These are phyloP conservation scores for Corydoras maculifer DNA, from an alignment of 2,113 vertebrate species.

Conservation along the genomic window DNA sequence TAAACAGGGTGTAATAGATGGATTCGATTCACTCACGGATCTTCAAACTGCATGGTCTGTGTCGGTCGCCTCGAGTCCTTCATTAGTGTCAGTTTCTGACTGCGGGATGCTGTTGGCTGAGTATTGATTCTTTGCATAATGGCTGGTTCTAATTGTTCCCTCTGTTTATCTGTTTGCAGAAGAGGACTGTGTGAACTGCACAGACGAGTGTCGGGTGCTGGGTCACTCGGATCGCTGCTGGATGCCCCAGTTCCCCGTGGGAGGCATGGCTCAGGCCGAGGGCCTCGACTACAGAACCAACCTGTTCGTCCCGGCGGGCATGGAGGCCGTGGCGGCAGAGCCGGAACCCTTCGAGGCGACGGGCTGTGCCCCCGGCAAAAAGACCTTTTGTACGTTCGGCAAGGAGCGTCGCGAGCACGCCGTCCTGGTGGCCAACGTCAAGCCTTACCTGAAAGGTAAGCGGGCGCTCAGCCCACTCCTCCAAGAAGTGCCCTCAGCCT, in stretches of 20 bases:
- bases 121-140: too few relatives aligned
- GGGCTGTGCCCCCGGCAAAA: slow-evolving; percentile 93
- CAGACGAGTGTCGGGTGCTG: slow-evolving; percentile 96
- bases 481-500: slow-evolving; percentile 92
- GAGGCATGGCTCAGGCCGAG: slow-evolving; percentile 75
- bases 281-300: slow-evolving; percentile 98
- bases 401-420: slow-evolving; percentile 98
- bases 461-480: slow-evolving; percentile 96
- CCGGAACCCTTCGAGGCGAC: slow-evolving; percentile 90
- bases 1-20: too few relatives aligned
- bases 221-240: slow-evolving; percentile 99
- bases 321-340: slow-evolving; percentile 87
- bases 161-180: slow-evolving; percentile 67
- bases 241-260: slow-evolving; percentile 96
- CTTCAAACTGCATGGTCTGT: too few relatives aligned
- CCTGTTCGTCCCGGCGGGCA: slow-evolving; percentile 91
- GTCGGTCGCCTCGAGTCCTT: too few relatives aligned
- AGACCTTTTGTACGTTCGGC: slow-evolving; percentile 99
- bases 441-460: slow-evolving; percentile 99
- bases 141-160: background rate
- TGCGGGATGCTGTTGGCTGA: too few relatives aligned
- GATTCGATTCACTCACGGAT: too few relatives aligned
- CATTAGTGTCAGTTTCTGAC: too few relatives aligned
- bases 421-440: slow-evolving; percentile 97
- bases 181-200: slow-evolving; percentile 98